These are phyloP conservation scores for Asobara japonica DNA, from an alignment of 1,140 invertebrate genomes.

Conservation along the genomic window DNA sequence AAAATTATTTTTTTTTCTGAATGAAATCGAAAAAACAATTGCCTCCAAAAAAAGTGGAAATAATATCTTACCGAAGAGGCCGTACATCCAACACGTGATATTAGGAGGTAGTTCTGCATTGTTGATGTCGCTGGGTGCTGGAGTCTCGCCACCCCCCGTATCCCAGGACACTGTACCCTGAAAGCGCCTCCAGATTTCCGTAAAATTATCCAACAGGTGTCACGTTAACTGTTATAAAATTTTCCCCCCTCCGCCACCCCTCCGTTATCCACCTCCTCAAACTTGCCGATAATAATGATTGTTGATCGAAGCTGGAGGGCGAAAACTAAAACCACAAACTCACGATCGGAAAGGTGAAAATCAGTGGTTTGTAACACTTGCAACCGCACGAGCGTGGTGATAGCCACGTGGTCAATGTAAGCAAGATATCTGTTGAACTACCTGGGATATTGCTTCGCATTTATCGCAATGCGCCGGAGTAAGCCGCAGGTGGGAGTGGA, in stretches of 20 bases:
- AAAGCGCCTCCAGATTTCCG: slow-evolving; percentile 18
- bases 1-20: neutral
- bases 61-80: slow-evolving; percentile 50
- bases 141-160: neutral
- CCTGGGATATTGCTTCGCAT: slow-evolving; percentile 36
- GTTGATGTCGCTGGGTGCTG: slow-evolving; percentile 5
- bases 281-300: neutral
- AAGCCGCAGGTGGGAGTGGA: slow-evolving; percentile 63
- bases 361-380: slow-evolving; percentile 16
- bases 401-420: slow-evolving; percentile 47
- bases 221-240: neutral
- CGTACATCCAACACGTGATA: slow-evolving; percentile 49
- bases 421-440: slow-evolving; percentile 24
- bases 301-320: slow-evolving; percentile 2
- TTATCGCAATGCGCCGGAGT: slow-evolving; percentile 43
- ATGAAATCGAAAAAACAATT: neutral
- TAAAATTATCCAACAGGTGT: slow-evolving; percentile 20
- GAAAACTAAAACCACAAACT: slow-evolving; percentile 13
- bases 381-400: slow-evolving; percentile 40
- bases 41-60: too few relatives aligned
- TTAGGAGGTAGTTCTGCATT: slow-evolving; percentile 21
- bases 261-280: neutral
- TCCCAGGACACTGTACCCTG: neutral
- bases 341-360: slow-evolving; percentile 32
- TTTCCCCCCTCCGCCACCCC: neutral